Percentiles rank a stretch among this genome's conserved stretches.
phyloP scores from a whole-genome alignment of 2,888 invertebrate species.

The Torymus auratus region DNA sequence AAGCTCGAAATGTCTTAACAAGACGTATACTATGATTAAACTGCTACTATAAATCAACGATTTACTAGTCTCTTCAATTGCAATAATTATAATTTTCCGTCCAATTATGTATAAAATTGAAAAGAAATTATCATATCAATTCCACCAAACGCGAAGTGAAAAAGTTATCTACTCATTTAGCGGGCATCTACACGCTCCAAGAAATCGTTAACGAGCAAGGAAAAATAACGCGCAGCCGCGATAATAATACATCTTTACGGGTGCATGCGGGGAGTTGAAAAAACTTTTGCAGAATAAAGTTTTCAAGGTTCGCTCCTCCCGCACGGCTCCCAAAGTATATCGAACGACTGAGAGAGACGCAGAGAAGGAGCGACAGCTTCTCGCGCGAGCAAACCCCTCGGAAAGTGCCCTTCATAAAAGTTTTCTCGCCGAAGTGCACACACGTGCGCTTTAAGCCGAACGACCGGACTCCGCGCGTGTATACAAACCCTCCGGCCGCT shows the following conservation, averaged over 20 bases:
- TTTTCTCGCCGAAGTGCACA: conserved; percentile 27
- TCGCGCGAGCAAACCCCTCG: not conserved
- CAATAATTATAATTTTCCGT: too few relatives aligned
- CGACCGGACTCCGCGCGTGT: not conserved
- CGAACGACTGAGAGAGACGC: not conserved
- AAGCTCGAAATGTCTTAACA: too few relatives aligned
- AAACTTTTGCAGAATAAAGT: conserved; percentile 35
- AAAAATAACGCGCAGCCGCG: not conserved
- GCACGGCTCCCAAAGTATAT: conserved; percentile 3
- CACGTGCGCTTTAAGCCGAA: conserved; percentile 1
- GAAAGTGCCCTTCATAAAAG: conserved; percentile 47
- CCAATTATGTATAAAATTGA: too few relatives aligned
- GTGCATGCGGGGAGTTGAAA: conserved; percentile 1
- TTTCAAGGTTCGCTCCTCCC: conserved; percentile 34
- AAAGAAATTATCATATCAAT: too few relatives aligned
- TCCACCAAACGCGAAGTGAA: too few relatives aligned
- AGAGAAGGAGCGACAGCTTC: too few relatives aligned
- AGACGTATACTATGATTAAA: too few relatives aligned
- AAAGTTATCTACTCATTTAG: too few relatives aligned
- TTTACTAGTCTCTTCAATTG: too few relatives aligned
- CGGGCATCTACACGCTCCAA: too few relatives aligned
- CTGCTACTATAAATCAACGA: too few relatives aligned
- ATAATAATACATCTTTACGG: conserved; percentile 26
- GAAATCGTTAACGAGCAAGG: not conserved
- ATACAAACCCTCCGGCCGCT: not conserved